Conservation (phyloP, 2,113 vertebrate species). For the Myiagra hebetior region DNA sequence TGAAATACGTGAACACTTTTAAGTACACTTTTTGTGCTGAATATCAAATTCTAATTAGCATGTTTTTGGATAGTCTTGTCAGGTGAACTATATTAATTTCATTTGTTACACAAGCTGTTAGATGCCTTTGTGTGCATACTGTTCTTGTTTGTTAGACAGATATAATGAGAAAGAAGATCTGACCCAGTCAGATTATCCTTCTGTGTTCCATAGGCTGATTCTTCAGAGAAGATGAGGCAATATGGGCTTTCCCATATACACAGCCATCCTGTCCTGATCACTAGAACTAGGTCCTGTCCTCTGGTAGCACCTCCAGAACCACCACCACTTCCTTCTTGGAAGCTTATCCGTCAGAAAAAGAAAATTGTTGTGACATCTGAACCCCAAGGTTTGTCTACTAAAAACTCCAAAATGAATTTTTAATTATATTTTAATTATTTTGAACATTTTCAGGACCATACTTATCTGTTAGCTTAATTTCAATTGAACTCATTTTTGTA, state of each 20-base stretch:
- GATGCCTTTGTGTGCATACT: background rate
- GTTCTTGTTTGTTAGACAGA: background rate
- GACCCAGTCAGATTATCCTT: background rate
- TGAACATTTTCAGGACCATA: background rate
- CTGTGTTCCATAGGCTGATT: conserved; percentile 71
- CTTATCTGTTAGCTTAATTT: background rate
- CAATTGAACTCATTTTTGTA: background rate
- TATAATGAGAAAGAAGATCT: background rate
- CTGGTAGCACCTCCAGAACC: conserved; percentile 69
- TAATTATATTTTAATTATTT: background rate
- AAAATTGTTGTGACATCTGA: conserved; percentile 77
- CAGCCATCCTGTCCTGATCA: conserved; percentile 85
- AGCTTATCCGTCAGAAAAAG: conserved; percentile 82
- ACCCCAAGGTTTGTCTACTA: conserved; percentile 76
- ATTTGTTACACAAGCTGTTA: background rate
- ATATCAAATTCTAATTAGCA: background rate
- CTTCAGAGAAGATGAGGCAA: conserved; percentile 81
- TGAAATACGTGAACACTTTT: background rate
- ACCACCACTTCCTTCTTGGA: conserved; percentile 79
- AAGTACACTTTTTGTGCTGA: background rate
- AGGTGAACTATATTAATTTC: background rate
- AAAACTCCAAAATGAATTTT: background rate
- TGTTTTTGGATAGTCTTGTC: background rate
- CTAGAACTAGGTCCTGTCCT: conserved; percentile 79
- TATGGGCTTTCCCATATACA: conserved; percentile 80